These are phyloP conservation scores for Epicampocera succincta DNA, from an alignment of 2,888 invertebrate species.

Conservation along the genomic window DNA sequence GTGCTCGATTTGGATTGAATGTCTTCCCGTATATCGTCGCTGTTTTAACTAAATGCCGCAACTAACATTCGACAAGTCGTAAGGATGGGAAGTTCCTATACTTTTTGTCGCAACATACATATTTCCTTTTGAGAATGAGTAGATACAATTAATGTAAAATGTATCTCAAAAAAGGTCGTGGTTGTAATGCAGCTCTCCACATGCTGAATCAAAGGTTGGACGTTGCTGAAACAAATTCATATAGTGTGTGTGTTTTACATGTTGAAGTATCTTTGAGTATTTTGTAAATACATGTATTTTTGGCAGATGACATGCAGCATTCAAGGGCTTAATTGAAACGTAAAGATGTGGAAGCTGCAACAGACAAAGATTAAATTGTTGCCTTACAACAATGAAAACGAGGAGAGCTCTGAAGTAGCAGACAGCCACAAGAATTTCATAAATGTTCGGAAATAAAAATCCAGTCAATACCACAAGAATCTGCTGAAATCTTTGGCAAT, in stretches of 20 bases:
- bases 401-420: conserved; percentile 14
- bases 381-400: conserved; percentile 24
- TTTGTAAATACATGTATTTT: conserved; percentile 38
- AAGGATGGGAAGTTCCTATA: no score
- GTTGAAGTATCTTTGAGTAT: conserved; percentile 32
- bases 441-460: conserved; percentile 51
- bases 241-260: conserved; percentile 7
- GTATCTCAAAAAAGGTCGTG: no score
- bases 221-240: not conserved
- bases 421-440: conserved; percentile 46
- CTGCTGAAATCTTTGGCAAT: conserved; percentile 28
- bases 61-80: no score
- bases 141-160: no score
- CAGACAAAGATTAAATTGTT: conserved; percentile 12
- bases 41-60: no score
- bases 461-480: conserved; percentile 48
- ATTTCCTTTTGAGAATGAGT: no score
- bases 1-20: no score
- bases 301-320: conserved; percentile 47
- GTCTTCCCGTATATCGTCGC: no score
- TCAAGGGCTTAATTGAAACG: conserved; percentile 52
- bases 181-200: no score
- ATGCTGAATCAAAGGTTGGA: not conserved
- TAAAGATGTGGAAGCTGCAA: conserved; percentile 10
- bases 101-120: no score